Conservation (phyloP, 2,888 invertebrate genomes). For the Tuta absoluta region DNA sequence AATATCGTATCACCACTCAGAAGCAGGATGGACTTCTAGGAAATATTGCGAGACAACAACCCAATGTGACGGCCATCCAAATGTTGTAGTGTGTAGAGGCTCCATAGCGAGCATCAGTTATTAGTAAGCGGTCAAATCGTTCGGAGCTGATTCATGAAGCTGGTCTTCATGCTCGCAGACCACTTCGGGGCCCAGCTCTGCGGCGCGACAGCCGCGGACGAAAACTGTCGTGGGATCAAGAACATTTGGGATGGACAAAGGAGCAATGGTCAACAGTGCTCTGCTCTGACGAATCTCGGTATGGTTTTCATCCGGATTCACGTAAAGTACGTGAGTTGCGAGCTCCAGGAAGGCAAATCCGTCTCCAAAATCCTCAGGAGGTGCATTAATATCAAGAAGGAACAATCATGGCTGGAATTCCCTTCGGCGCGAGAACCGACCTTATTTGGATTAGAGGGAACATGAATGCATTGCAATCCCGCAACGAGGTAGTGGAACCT, state of each 20-base stretch:
- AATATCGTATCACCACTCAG: not conserved
- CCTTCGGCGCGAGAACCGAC: conserved; percentile 30
- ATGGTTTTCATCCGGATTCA: conserved; percentile 29
- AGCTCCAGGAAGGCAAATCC: conserved; percentile 25
- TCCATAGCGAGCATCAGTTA: no score
- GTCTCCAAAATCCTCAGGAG: conserved; percentile 24
- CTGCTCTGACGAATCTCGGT: conserved; percentile 29
- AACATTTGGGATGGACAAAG: conserved; percentile 2
- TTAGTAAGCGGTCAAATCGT: no score
- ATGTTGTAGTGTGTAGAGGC: not conserved
- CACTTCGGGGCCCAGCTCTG: no score
- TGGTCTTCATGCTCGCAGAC: not conserved
- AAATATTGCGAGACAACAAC: conserved; percentile 1
- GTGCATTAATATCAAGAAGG: conserved; percentile 24
- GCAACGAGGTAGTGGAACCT: no score
- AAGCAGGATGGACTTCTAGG: conserved; percentile 4
- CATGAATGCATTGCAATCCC: not conserved
- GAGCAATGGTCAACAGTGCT: conserved; percentile 26
- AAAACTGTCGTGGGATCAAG: conserved; percentile 11
- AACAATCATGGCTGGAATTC: conserved; percentile 32
- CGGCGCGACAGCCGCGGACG: conserved; percentile 22
- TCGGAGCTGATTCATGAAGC: no score
- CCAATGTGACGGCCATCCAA: conserved; percentile 12
- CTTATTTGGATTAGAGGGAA: conserved; percentile 28
- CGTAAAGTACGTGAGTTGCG: no score